Conservation (phyloP, 2,888 invertebrate genomes). For the Lasioglossum figueresi region DNA sequence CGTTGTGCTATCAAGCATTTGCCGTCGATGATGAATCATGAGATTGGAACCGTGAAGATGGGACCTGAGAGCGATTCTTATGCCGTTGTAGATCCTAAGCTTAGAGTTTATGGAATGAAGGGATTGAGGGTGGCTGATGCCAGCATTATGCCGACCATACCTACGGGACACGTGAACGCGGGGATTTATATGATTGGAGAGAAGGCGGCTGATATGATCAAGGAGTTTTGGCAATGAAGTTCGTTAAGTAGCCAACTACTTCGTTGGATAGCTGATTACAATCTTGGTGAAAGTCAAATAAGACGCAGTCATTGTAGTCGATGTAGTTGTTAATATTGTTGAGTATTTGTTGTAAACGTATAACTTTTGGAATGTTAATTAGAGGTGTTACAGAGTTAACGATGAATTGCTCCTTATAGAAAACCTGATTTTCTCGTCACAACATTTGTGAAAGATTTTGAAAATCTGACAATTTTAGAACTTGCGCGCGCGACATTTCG, state of each 20-base stretch:
- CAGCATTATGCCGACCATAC: slow-evolving; percentile 87
- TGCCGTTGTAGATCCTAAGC: slow-evolving; percentile 86
- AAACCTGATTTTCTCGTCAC: background rate
- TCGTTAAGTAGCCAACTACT: background rate
- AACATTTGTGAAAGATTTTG: background rate
- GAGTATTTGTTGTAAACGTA: background rate
- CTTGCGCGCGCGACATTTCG: background rate
- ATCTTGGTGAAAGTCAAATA: background rate
- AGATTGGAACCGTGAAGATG: slow-evolving; percentile 87
- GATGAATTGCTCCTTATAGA: slow-evolving; percentile 18
- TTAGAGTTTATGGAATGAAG: slow-evolving; percentile 85
- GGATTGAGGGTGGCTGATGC: slow-evolving; percentile 86
- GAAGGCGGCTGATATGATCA: slow-evolving; percentile 86
- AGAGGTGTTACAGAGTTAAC: background rate
- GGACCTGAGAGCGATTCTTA: slow-evolving; percentile 84
- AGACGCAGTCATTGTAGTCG: background rate
- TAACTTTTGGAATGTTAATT: background rate
- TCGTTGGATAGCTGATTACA: background rate
- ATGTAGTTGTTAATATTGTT: background rate
- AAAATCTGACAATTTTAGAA: background rate
- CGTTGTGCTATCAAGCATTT: slow-evolving; percentile 87
- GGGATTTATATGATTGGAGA: slow-evolving; percentile 87
- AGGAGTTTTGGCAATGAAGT: slow-evolving; percentile 81
- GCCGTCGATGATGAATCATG: slow-evolving; percentile 88
- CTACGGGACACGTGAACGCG: slow-evolving; percentile 86